Percentiles rank a stretch among this genome's conserved stretches.
Evolutionary conservation across 2,797 vertebrate genomes (phyloP).

Genomic region (Harpagifer antarcticus): DNA sequence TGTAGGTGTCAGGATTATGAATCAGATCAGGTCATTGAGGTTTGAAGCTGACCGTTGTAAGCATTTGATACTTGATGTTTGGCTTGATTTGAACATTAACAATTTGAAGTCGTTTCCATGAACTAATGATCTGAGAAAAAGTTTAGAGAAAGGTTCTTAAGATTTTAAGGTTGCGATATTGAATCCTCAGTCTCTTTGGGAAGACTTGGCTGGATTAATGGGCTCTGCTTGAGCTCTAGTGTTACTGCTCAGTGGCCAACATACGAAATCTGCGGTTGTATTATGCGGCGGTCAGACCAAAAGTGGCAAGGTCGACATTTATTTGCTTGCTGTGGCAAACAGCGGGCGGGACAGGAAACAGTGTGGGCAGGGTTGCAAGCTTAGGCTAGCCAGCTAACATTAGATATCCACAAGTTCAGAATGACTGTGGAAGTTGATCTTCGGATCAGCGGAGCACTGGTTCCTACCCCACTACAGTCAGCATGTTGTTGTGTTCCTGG

Average conservation of each 20-base stretch:
- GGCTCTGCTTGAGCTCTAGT: slow-evolving; percentile 41
- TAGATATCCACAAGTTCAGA: slow-evolving; percentile 41
- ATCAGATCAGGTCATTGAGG: slow-evolving; percentile 38
- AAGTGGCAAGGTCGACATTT: slow-evolving; percentile 36
- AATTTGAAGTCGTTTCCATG: slow-evolving; percentile 13
- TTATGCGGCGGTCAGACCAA: slow-evolving; percentile 46
- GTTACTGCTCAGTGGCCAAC: slow-evolving; percentile 46
- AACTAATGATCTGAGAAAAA: slow-evolving; percentile 21
- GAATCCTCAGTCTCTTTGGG: slow-evolving; percentile 22
- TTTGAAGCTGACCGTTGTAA: slow-evolving; percentile 18
- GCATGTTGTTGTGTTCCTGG: too few relatives aligned
- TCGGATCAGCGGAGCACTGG: too few relatives aligned
- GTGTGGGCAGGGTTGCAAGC: slow-evolving; percentile 27
- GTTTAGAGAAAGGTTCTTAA: slow-evolving; percentile 23
- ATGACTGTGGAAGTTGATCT: background rate
- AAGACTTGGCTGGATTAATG: slow-evolving; percentile 29
- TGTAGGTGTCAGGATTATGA: slow-evolving; percentile 54
- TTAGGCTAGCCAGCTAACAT: slow-evolving; percentile 45
- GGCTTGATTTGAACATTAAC: slow-evolving; percentile 23
- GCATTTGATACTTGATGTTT: slow-evolving; percentile 7
- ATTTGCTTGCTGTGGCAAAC: slow-evolving; percentile 52
- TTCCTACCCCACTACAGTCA: too few relatives aligned
- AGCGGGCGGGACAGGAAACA: slow-evolving; percentile 53
- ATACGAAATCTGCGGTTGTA: slow-evolving; percentile 46
- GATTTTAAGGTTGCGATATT: slow-evolving; percentile 36